Evolutionary conservation across 2,888 invertebrate species (phyloP).

Genomic region (Orthosia cruda): DNA sequence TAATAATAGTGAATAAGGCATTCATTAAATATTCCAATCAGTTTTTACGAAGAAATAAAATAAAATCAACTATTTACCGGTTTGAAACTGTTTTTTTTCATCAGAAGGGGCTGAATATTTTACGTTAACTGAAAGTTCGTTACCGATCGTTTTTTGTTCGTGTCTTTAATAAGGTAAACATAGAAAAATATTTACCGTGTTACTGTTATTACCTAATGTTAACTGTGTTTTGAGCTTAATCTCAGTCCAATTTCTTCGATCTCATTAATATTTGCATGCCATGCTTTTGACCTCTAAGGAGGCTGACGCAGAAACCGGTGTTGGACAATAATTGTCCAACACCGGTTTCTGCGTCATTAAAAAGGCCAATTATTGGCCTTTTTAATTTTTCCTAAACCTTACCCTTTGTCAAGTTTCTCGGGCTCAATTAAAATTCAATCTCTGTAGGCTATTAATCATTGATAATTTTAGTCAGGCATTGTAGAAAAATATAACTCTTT

Average conservation of each 20-base stretch:
- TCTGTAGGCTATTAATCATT: background rate
- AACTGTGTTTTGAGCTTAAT: background rate
- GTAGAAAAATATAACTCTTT: background rate
- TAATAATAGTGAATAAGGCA: background rate
- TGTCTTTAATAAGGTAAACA: background rate
- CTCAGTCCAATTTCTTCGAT: slow-evolving; percentile 37
- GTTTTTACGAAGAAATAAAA: background rate
- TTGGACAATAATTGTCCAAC: no score
- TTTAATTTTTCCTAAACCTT: no score
- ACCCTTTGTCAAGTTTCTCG: background rate
- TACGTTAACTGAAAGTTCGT: no score
- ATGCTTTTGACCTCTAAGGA: slow-evolving; percentile 39
- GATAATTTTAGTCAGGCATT: background rate
- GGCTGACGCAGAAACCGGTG: slow-evolving; percentile 36
- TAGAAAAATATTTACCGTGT: background rate
- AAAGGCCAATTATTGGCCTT: no score
- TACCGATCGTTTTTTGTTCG: background rate
- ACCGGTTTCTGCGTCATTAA: no score
- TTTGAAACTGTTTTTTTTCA: background rate
- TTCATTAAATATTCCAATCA: background rate
- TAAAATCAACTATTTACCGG: background rate
- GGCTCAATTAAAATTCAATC: background rate
- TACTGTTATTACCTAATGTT: slow-evolving; percentile 33
- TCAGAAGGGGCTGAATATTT: background rate
- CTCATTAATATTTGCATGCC: slow-evolving; percentile 29